A percentile compares a stretch with the other conserved stretches of the same genome.
Evolutionary conservation across 2,888 invertebrate genomes (phyloP).

Genomic region (Archips crataeganus): DNA sequence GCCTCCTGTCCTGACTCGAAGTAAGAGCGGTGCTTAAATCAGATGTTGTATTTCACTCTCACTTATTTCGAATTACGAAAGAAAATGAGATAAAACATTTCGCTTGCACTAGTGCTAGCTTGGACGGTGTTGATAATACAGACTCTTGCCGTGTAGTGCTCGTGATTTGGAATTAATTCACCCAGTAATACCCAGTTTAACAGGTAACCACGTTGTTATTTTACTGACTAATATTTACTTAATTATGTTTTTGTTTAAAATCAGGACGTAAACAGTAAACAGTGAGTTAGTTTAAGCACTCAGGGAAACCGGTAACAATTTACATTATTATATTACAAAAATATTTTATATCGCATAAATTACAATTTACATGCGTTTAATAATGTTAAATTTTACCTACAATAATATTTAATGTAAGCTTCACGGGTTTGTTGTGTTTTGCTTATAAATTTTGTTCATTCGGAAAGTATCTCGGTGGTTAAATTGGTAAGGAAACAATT

Average conservation of each 20-base stretch:
- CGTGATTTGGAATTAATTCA: slow-evolving; percentile 5
- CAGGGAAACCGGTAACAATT: background rate
- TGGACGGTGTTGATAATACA: background rate
- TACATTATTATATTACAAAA: slow-evolving; percentile 11
- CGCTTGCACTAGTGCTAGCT: background rate
- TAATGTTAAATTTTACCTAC: background rate
- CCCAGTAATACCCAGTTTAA: background rate
- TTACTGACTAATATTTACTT: background rate
- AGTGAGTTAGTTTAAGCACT: slow-evolving; percentile 7
- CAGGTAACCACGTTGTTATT: background rate
- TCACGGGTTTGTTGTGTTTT: background rate
- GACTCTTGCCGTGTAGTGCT: background rate
- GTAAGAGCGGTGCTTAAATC: background rate
- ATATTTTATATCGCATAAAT: slow-evolving; percentile 16
- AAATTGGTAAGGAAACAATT: too few species aligned
- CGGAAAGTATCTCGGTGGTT: background rate
- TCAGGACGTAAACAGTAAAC: background rate
- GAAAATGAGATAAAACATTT: background rate
- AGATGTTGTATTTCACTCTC: background rate
- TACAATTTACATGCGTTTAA: background rate
- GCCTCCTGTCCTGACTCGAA: background rate
- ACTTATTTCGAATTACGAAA: background rate
- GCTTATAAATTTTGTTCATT: background rate
- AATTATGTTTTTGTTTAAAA: slow-evolving; percentile 5
- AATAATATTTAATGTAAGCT: slow-evolving; percentile 8